Conservation (phyloP, 2,113 vertebrate genomes). For the Cyprinodon brontotheroides region DNA sequence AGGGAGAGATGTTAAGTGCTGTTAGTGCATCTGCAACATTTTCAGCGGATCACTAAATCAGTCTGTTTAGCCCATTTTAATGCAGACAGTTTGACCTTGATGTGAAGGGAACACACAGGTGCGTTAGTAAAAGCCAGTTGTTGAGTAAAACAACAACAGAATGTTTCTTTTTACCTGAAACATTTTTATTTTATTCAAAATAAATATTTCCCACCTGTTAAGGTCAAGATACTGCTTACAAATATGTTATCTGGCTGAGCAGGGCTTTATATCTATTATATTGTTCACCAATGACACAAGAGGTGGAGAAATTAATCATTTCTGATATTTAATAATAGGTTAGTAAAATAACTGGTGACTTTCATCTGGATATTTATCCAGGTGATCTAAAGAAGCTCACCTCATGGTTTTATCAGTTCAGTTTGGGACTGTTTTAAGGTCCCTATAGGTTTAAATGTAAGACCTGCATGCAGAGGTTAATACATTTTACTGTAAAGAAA, state of each 20-base stretch:
- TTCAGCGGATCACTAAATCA: neutral
- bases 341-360: neutral
- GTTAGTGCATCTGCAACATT: neutral
- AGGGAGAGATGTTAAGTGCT: neutral
- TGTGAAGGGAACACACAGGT: neutral
- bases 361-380: neutral
- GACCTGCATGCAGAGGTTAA: too few species aligned
- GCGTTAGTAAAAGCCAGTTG: neutral
- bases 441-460: too few species aligned
- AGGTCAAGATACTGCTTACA: neutral
- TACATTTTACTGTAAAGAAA: too few species aligned
- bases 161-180: neutral
- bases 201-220: neutral
- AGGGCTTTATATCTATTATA: neutral
- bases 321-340: neutral
- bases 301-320: neutral
- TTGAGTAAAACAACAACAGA: neutral
- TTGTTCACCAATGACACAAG: neutral
- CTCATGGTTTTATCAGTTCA: too few species aligned
- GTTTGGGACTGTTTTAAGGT: too few species aligned
- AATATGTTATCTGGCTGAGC: neutral
- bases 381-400: neutral
- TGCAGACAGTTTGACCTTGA: neutral
- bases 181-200: neutral
- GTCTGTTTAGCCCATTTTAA: neutral